Base-by-base conservation (phyloP, 92 coral and sea anemone species). In the Porites evermanni region DNA sequence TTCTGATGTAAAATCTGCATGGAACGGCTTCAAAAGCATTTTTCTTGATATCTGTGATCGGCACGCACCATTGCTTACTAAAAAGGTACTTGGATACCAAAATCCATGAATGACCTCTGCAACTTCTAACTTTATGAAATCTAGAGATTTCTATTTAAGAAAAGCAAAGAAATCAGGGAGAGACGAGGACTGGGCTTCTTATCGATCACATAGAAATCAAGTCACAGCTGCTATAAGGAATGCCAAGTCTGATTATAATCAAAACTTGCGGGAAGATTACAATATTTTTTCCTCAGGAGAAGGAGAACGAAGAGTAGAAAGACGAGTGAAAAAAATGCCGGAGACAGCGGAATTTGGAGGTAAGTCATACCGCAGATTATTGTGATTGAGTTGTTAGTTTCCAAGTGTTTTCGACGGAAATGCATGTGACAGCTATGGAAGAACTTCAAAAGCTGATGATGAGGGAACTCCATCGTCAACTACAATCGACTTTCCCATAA, bases 21-120 rank as follows among this genome's bases (percentile, higher is more conserved):
- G 93, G 93, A 5, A 19, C 64, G 54, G 59, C 21, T 90, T 86
- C 47, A 80, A 90, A 80, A 80, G 6, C 11, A 86, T 80, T 5
- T 86, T 90, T 80, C 13, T 80, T 24, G 64, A 67, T 3, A 80
- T 86, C 69, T 79, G 87, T 65, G 90, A 87, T 60, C 23, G 51
- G 4, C 93, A 90, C 50, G 83, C 87, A 8, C 93, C 90, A 29
- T 29, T 86, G 26, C 66, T 86, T 7, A 86, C 79, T 80, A 86
- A 74, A 74, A 86, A 86, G 47, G 78, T 80, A 23, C 72, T 79
- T 54, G 87, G 87, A 8, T 61, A 11, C 64, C 44, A 61, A 13
- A 32, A 52, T 84, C 88, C 82, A 0, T 84, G 82, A 82, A 29
- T 75, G 65, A 84, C 63, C 21, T 63, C 82, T 50, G 64, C 70